phyloP scores from a whole-genome alignment of 2,797 vertebrate genomes.

The Buphagus erythrorhynchus region DNA sequence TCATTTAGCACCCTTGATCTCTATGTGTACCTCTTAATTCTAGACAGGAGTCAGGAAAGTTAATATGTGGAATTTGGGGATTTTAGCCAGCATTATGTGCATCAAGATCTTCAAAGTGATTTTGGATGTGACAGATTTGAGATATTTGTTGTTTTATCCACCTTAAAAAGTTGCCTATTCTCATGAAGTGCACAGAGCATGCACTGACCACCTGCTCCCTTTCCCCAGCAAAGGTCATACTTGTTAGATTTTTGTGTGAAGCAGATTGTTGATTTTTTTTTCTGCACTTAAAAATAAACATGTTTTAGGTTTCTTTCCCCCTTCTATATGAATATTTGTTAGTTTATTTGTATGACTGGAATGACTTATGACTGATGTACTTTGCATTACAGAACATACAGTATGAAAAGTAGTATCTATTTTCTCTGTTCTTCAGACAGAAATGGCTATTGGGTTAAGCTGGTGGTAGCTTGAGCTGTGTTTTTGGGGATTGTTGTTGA shows the following conservation, averaged over 20 bases:
- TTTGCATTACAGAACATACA: not conserved
- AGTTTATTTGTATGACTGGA: not conserved
- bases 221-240: not conserved
- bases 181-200: not conserved
- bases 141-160: not conserved
- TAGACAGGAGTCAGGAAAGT: not conserved
- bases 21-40: not conserved
- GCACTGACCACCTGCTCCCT: not conserved
- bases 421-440: not conserved
- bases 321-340: not conserved
- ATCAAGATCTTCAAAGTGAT: not conserved
- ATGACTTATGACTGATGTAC: not conserved
- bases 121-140: not conserved
- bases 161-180: not conserved
- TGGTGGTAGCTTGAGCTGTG: not conserved
- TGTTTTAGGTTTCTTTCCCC: not conserved
- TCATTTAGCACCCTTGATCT: not conserved
- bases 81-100: not conserved
- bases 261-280: not conserved
- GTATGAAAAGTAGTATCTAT: not conserved
- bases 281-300: not conserved
- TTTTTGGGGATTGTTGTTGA: not conserved
- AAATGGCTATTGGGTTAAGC: not conserved
- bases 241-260: not conserved
- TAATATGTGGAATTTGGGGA: not conserved